A percentile compares a stretch with the other conserved stretches of the same genome.
These are phyloP conservation scores for Pecten maximus DNA, from an alignment of 2,888 invertebrate species.

Conservation along the genomic window DNA sequence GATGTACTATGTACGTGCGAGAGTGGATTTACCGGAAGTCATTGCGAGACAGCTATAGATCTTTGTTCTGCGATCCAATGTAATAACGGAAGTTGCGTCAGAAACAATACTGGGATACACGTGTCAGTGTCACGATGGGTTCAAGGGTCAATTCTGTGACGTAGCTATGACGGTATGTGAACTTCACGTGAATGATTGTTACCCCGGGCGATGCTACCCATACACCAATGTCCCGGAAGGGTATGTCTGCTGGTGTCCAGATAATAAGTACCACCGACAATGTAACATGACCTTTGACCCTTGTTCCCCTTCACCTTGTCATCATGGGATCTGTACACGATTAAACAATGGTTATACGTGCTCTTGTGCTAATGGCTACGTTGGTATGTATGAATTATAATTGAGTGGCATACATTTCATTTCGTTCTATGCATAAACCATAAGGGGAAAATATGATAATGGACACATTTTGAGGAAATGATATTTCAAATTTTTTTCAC, in stretches of 20 bases:
- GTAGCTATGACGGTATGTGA: conserved; percentile 42
- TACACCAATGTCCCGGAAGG: background rate
- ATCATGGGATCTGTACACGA: conserved; percentile 38
- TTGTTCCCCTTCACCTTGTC: conserved; percentile 52
- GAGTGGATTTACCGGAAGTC: conserved; percentile 57
- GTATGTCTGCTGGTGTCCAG: background rate
- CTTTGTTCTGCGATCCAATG: conserved; percentile 57
- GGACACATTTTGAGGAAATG: too few relatives aligned
- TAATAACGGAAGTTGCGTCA: conserved; percentile 57
- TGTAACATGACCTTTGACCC: conserved; percentile 56
- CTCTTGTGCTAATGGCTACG: conserved; percentile 41
- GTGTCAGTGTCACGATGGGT: background rate
- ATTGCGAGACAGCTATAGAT: conserved; percentile 59
- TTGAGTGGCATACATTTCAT: background rate
- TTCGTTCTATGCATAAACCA: too few relatives aligned
- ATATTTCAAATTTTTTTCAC: too few relatives aligned
- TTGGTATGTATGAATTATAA: background rate
- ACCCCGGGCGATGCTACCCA: conserved; percentile 34
- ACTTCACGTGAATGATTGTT: background rate
- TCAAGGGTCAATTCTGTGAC: conserved; percentile 48
- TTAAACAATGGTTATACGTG: conserved; percentile 34
- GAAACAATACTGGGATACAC: conserved; percentile 42
- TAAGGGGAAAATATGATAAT: too few relatives aligned
- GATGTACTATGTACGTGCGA: conserved; percentile 52
- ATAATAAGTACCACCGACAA: conserved; percentile 43